Conservation (phyloP, 2,888 invertebrate species). For the Mythimna impura region DNA sequence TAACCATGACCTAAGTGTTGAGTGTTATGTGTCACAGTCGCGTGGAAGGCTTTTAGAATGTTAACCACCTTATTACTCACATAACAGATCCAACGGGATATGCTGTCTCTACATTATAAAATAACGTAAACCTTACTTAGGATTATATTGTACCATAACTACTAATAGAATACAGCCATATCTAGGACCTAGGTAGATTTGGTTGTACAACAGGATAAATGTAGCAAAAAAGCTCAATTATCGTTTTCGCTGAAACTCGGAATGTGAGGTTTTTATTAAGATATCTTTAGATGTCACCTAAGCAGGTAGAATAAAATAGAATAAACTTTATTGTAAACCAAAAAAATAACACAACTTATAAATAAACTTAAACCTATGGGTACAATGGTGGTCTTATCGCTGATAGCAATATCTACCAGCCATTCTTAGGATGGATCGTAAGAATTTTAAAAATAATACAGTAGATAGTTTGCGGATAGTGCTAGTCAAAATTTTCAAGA, state of each 20-base stretch:
- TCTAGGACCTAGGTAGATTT: neutral
- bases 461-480: too few relatives aligned
- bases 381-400: too few relatives aligned
- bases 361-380: too few relatives aligned
- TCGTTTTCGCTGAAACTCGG: neutral
- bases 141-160: neutral
- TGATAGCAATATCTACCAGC: too few relatives aligned
- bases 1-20: constrained; percentile 27
- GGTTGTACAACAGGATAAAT: neutral
- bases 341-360: too few relatives aligned
- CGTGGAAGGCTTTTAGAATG: constrained; percentile 18
- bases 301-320: too few relatives aligned
- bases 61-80: constrained; percentile 26
- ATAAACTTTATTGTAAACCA: too few relatives aligned
- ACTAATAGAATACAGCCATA: neutral
- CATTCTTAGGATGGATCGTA: too few relatives aligned
- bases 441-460: too few relatives aligned
- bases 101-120: neutral
- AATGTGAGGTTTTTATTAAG: neutral
- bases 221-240: neutral
- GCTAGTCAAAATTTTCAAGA: too few relatives aligned
- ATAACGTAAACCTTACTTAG: neutral
- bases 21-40: constrained; percentile 27
- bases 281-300: too few relatives aligned
- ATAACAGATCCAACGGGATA: neutral